Conservation (phyloP, 2,888 invertebrate species). For the Latrodectus hesperus region DNA sequence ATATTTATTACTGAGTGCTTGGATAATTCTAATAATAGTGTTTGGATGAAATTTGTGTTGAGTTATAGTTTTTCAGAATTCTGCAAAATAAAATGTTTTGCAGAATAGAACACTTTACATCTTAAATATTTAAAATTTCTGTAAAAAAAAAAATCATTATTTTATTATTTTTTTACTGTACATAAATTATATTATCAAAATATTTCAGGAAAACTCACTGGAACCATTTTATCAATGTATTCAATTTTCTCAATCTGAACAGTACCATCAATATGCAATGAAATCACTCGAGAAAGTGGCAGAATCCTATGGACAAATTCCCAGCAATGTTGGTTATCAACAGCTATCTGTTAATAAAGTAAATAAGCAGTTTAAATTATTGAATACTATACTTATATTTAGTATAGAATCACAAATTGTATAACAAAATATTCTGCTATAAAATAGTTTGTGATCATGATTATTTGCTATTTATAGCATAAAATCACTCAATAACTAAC, state of each 20-base stretch:
- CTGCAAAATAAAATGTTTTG: not conserved
- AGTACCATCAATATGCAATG: slow-evolving; percentile 44
- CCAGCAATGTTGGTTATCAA: slow-evolving; percentile 81
- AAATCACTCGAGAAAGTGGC: slow-evolving; percentile 75
- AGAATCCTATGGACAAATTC: slow-evolving; percentile 79
- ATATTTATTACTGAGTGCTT: not conserved
- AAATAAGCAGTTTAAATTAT: no score
- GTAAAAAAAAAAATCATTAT: not conserved
- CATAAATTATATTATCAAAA: not conserved
- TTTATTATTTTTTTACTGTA: not conserved
- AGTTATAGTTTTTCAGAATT: not conserved
- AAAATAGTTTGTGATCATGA: no score
- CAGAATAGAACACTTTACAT: not conserved
- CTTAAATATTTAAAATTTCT: not conserved
- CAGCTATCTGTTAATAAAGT: slow-evolving; percentile 76
- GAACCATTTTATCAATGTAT: slow-evolving; percentile 36
- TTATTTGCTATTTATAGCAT: no score
- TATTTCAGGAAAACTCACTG: slow-evolving; percentile 25
- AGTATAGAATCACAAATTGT: no score
- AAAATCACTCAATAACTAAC: no score
- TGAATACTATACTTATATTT: no score
- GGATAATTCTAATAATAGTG: not conserved
- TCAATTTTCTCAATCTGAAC: slow-evolving; percentile 56
- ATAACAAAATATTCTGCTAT: no score
- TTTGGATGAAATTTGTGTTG: not conserved